Evolutionary conservation across 2,797 vertebrate genomes (phyloP).

Genomic region (Ceryle rudis): DNA sequence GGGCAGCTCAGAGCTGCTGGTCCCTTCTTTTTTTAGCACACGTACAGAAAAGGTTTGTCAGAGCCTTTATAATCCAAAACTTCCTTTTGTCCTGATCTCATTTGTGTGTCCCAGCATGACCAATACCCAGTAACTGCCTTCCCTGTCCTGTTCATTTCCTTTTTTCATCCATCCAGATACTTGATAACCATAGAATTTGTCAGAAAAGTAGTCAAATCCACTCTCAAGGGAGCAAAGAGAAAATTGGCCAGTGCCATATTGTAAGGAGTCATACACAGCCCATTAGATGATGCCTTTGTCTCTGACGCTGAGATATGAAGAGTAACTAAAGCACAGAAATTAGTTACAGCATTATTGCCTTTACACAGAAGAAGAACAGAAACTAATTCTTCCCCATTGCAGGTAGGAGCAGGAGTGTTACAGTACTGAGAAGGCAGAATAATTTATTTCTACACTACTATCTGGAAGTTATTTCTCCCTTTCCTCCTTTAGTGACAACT

Average conservation of each 20-base stretch:
- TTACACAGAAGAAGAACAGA: background rate
- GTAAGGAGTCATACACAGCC: background rate
- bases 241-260: constrained; percentile 52
- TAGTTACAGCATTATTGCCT: background rate
- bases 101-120: constrained; percentile 55
- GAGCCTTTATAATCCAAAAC: constrained; percentile 25
- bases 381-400: background rate
- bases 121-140: constrained; percentile 1
- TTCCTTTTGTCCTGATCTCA: constrained; percentile 6
- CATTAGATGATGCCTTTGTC: background rate
- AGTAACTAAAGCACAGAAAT: background rate
- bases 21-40: constrained; percentile 26
- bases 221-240: constrained; percentile 18
- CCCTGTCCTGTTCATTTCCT: constrained; percentile 5
- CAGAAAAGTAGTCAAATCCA: constrained; percentile 5
- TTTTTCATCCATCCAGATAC: constrained; percentile 42
- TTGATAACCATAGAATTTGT: background rate
- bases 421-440: background rate
- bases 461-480: background rate
- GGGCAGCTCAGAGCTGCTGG: background rate
- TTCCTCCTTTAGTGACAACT: background rate
- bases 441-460: background rate
- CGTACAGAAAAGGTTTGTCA: constrained; percentile 28
- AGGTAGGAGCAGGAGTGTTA: background rate
- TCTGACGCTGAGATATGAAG: background rate